These are phyloP conservation scores for Lamellibrachia satsuma DNA, from an alignment of 2,888 invertebrate species.

Conservation along the genomic window DNA sequence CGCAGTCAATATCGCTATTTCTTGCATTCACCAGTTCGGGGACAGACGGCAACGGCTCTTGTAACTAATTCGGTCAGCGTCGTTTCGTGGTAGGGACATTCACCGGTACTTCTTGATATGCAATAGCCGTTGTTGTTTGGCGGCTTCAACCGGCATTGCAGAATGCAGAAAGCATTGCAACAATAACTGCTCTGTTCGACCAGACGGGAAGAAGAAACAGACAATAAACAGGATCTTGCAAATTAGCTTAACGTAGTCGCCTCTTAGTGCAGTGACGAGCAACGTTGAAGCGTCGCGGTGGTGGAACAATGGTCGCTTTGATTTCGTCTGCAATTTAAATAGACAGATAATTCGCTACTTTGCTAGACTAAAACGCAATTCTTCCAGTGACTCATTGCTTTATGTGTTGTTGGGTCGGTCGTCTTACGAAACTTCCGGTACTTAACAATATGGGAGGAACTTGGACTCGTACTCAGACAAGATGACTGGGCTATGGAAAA, in stretches of 20 bases:
- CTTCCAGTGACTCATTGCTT: neutral
- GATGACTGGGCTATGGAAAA: neutral
- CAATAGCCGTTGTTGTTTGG: neutral
- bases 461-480: neutral
- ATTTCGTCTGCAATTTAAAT: neutral
- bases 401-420: neutral
- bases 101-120: neutral
- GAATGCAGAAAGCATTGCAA: neutral
- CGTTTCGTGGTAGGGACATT: neutral
- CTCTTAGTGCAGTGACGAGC: neutral
- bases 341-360: neutral
- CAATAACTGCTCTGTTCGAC: neutral
- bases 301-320: neutral
- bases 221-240: neutral
- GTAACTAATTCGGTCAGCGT: neutral
- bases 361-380: neutral
- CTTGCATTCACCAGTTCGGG: neutral
- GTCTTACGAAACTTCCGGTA: neutral
- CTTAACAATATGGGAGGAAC: neutral
- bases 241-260: neutral
- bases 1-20: neutral
- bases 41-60: neutral
- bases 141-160: neutral
- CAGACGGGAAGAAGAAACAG: neutral
- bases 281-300: neutral